These are phyloP conservation scores for Glareola pratincola DNA, from an alignment of 2,113 vertebrate species.

Conservation along the genomic window DNA sequence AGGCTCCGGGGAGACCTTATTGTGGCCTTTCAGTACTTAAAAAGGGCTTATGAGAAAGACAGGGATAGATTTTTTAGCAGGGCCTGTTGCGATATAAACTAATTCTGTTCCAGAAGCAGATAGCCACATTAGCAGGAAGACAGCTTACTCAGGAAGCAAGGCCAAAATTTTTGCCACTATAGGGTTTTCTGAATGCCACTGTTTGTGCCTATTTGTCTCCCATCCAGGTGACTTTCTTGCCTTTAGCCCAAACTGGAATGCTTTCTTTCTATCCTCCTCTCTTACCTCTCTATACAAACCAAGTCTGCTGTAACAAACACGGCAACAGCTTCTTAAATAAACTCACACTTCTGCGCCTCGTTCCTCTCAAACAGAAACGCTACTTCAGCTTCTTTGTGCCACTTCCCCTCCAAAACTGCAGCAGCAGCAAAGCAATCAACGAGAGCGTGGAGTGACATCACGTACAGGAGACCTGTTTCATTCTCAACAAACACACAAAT, in stretches of 20 bases:
- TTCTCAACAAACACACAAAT: conserved; percentile 54
- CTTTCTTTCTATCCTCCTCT: not conserved
- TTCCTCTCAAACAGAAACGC: conserved; percentile 19
- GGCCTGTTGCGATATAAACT: not conserved
- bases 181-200: not conserved
- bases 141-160: not conserved
- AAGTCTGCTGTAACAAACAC: not conserved
- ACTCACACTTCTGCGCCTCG: not conserved
- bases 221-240: not conserved
- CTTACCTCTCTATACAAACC: not conserved
- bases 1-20: not conserved
- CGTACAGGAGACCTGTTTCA: conserved; percentile 25
- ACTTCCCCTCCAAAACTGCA: conserved; percentile 28
- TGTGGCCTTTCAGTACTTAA: not conserved
- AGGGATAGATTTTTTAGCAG: not conserved
- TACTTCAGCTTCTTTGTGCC: conserved; percentile 55
- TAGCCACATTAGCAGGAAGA: not conserved
- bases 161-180: not conserved
- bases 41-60: not conserved
- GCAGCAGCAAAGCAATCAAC: conserved; percentile 47
- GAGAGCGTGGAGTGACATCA: conserved; percentile 15
- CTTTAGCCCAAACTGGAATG: not conserved
- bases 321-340: conserved; percentile 22
- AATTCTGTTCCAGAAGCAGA: not conserved
- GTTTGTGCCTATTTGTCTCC: not conserved